Evolutionary conservation across 2,113 vertebrate genomes (phyloP), one percentile per base, ranked within the genome.

Genomic region (Ptilonorhynchus violaceus): DNA sequence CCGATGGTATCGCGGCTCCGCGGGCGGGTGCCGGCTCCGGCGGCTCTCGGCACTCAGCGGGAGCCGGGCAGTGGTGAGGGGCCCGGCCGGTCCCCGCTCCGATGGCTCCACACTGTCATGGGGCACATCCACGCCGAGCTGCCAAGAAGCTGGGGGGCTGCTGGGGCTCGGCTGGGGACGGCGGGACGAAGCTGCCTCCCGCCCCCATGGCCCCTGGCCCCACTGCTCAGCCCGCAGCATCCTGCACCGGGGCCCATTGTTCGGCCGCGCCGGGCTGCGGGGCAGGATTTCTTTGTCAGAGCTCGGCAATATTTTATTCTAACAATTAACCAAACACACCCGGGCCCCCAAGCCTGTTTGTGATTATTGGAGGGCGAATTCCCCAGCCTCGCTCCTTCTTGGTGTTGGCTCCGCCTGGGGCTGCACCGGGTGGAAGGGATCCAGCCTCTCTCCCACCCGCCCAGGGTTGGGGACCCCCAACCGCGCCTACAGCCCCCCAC

Each of bases 321-420:
- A 93, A 93, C 96, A 97, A 97, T 96, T 93, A 95, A 67, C 93
- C 96, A 91, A 97, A 84, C 91, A 67, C 95, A 14, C 85, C 95
- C 74, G 90, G 95, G 88, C 88, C 66, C 74, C 73, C 9, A 46
- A 85, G 94, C 96, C 97, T 97, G 96, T 66, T 97, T 94, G 94
- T 96, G 93, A 97, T 97, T 97, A 97, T 89, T 96, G 80, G 83
- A 94, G 86, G 89, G 62, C n/a, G 27, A 72, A 56, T 88, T 85
- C 81, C 70, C 89, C 84, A 72, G 89, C 85, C 37, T 52, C 27
- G 27, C 90, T 92, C 86, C 91, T 77, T 95, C 69, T 73, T 19
- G 72, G 69, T 89, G 85, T 20, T 39, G 60, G 78, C 95, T 91
- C 56, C 7, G 79, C 80, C 69, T 91, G 96, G 85, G 88, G 41